phyloP scores from a whole-genome alignment of 2,113 vertebrate genomes.

The Argyrosomus japonicus region DNA sequence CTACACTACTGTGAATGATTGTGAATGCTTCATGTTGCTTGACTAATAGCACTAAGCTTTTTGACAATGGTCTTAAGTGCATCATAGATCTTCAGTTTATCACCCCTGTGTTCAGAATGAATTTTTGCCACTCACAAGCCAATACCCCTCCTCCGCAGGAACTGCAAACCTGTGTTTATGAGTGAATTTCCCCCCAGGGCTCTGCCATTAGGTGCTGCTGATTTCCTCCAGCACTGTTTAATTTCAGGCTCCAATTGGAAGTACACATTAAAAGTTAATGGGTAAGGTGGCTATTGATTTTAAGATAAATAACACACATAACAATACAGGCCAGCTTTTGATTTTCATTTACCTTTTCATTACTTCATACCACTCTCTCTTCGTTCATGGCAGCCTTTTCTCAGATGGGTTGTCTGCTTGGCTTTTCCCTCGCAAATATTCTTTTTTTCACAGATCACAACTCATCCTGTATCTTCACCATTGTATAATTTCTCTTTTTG shows the following conservation, averaged over 20 bases:
- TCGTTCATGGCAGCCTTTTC: constrained; percentile 37
- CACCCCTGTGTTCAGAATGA: constrained; percentile 64
- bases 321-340: constrained; percentile 79
- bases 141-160: constrained; percentile 61
- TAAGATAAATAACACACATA: constrained; percentile 84
- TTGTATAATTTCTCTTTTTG: constrained; percentile 42
- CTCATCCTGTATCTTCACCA: constrained; percentile 24
- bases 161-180: constrained; percentile 72
- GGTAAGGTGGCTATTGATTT: constrained; percentile 84
- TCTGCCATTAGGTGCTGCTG: constrained; percentile 77
- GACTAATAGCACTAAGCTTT: constrained; percentile 74
- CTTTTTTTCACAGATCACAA: constrained; percentile 22
- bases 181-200: constrained; percentile 72
- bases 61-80: constrained; percentile 72
- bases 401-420: neutral
- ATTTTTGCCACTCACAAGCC: constrained; percentile 68
- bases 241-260: constrained; percentile 83
- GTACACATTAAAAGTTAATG: constrained; percentile 85
- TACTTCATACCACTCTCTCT: constrained; percentile 59
- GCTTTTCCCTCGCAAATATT: constrained; percentile 8
- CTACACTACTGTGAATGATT: constrained; percentile 58
- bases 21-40: constrained; percentile 68
- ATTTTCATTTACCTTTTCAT: constrained; percentile 84
- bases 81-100: constrained; percentile 73
- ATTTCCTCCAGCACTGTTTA: constrained; percentile 83